Evolutionary conservation across 2,797 vertebrate genomes (phyloP).

Genomic region (Sebastolobus alascanus): DNA sequence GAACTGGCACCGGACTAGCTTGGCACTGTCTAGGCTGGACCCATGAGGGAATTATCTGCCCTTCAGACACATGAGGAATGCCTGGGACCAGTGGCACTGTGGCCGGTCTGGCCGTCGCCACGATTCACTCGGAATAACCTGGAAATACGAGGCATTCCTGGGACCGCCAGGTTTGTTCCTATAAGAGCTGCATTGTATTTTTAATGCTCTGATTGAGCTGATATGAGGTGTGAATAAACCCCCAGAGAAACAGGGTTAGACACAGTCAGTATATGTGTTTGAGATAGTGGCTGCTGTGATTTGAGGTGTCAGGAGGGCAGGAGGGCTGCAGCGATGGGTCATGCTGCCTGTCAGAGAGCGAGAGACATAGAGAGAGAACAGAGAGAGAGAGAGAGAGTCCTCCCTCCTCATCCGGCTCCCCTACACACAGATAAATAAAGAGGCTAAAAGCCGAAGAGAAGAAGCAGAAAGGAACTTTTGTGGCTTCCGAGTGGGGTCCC

Average conservation of each 20-base stretch:
- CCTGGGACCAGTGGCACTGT: slow-evolving; percentile 58
- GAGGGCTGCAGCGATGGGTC: slow-evolving; percentile 49
- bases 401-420: slow-evolving; percentile 80
- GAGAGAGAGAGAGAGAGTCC: slow-evolving; percentile 53
- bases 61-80: slow-evolving; percentile 76
- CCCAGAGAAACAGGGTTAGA: slow-evolving; percentile 29
- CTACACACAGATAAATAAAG: slow-evolving; percentile 85
- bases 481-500: slow-evolving; percentile 84
- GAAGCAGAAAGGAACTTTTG: slow-evolving; percentile 86
- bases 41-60: slow-evolving; percentile 75
- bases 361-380: slow-evolving; percentile 37
- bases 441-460: slow-evolving; percentile 84
- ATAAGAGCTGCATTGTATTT: slow-evolving; percentile 39
- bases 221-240: slow-evolving; percentile 62
- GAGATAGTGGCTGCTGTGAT: slow-evolving; percentile 48
- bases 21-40: slow-evolving; percentile 64
- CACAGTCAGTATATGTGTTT: slow-evolving; percentile 37
- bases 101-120: slow-evolving; percentile 55
- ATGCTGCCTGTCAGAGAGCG: slow-evolving; percentile 45
- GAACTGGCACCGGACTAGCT: slow-evolving; percentile 71
- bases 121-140: slow-evolving; percentile 54
- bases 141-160: slow-evolving; percentile 53
- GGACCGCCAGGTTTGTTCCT: slow-evolving; percentile 20
- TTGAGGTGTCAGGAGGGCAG: slow-evolving; percentile 55
- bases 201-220: slow-evolving; percentile 40